Conservation (phyloP, 2,888 invertebrate species). For the Ceriagrion tenellum region DNA sequence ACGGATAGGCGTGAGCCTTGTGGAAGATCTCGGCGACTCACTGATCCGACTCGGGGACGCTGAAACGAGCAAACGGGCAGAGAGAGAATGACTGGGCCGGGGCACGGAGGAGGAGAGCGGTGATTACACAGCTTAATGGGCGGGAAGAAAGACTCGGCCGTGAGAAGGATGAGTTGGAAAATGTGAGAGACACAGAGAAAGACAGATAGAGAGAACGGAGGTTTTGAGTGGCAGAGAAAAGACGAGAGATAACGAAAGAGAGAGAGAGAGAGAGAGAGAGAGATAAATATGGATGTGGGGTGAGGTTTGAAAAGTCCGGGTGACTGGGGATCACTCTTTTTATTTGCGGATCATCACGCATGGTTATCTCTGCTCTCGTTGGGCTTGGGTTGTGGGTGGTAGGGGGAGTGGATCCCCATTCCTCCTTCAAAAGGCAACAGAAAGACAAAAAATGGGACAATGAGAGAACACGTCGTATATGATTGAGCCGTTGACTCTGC, state of each 20-base stretch:
- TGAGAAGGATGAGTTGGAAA: not conserved
- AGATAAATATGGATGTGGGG: constrained; percentile 3
- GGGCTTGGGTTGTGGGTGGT: not conserved
- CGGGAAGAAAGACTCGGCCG: not conserved
- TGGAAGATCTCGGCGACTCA: not conserved
- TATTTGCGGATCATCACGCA: constrained; percentile 39
- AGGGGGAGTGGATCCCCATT: constrained; percentile 47
- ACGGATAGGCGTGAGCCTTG: not conserved
- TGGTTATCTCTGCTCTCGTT: not conserved
- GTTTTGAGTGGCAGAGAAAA: not conserved
- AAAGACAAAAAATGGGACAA: constrained; percentile 51
- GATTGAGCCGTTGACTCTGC: constrained; percentile 48
- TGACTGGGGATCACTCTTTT: constrained; percentile 47
- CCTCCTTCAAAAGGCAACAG: constrained; percentile 22
- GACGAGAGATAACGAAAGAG: constrained; percentile 67
- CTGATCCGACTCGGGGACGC: not conserved
- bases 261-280: constrained; percentile 50
- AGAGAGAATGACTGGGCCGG: not conserved
- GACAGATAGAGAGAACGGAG: not conserved
- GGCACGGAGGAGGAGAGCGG: not conserved
- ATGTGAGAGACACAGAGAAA: not conserved
- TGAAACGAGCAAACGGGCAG: not conserved
- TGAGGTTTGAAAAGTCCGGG: not conserved
- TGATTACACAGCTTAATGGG: not conserved
- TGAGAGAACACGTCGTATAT: constrained; percentile 61